Evolutionary conservation across 2,888 invertebrate species (phyloP), one percentile per base, ranked within the genome.

Genomic region (Lycocerus yunnanus): DNA sequence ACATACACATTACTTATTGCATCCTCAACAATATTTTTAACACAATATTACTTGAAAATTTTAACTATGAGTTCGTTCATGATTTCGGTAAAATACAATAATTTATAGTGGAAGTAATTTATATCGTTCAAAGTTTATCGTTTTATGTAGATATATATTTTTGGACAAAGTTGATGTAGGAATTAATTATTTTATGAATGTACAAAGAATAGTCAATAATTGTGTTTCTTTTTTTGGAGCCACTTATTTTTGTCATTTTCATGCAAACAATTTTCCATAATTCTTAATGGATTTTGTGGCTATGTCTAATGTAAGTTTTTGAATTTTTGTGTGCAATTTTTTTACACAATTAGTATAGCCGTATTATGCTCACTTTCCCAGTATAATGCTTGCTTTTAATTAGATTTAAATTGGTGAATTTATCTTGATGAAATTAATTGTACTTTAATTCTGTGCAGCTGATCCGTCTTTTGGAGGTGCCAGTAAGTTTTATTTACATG

Each of bases 381-480:
- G 15, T 68, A 66, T 75, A 72, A 68, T 58, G 75, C 75, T 75
- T 75, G 24, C 21, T 24, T 66, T 15, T 14, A 21, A 66, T 24
- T 66, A 66, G 24, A n/a, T 15, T 66, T 24, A 14, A 18, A 63
- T 18, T 18, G n/a, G 20, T 18, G 18, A 18, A 15, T 14, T 18
- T 18, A 18, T 63, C 13, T n/a, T 63, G 18, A 18, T 63, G 16
- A 18, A 18, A 16, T 68, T 71, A 74, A 74, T 68, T 20, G 20
- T 16, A 15, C 58, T 67, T 65, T 76, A 75, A 81, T 80, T 80
- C 81, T 81, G 84, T 84, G 77, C 84, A 87, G 87, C 85, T 84
- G 86, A 86, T 81, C 85, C 84, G 83, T 85, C 86, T 85, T 85
- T 86, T 86, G 88, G 87, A 90, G 90, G 90, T 88, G 88, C 89